A percentile compares a stretch with the other conserved stretches of the same genome.
phyloP scores from a whole-genome alignment of 2,888 invertebrate genomes.

The Nasonia oneida region DNA sequence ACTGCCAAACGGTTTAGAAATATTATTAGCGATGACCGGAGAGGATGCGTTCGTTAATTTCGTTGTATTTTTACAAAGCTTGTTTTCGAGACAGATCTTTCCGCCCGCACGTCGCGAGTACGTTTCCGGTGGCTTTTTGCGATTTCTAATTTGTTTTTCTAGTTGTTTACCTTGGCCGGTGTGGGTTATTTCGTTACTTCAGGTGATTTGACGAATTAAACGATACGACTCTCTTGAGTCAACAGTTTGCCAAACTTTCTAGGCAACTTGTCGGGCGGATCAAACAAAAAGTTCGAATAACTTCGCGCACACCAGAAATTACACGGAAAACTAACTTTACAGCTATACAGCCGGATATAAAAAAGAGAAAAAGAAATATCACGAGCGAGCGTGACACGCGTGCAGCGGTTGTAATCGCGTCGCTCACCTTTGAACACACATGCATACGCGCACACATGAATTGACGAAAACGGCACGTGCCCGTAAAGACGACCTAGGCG shows the following conservation, averaged over 20 bases:
- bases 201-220: background rate
- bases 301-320: no score
- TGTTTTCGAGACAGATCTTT: background rate
- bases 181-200: background rate
- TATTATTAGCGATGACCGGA: conserved; percentile 56
- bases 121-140: background rate
- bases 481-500: background rate
- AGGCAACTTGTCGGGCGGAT: no score
- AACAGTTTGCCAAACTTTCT: background rate
- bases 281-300: no score
- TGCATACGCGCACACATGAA: background rate
- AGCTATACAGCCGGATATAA: background rate
- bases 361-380: background rate
- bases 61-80: background rate
- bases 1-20: conserved; percentile 40
- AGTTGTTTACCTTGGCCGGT: background rate
- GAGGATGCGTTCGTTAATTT: background rate
- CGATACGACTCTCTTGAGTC: background rate
- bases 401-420: background rate
- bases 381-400: background rate
- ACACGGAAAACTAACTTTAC: no score
- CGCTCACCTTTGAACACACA: background rate
- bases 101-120: background rate
- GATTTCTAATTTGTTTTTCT: background rate
- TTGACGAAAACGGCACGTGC: background rate